Evolutionary conservation across 2,888 invertebrate species (phyloP), one percentile per base, ranked within the genome.

Genomic region (Drosophila formosana): DNA sequence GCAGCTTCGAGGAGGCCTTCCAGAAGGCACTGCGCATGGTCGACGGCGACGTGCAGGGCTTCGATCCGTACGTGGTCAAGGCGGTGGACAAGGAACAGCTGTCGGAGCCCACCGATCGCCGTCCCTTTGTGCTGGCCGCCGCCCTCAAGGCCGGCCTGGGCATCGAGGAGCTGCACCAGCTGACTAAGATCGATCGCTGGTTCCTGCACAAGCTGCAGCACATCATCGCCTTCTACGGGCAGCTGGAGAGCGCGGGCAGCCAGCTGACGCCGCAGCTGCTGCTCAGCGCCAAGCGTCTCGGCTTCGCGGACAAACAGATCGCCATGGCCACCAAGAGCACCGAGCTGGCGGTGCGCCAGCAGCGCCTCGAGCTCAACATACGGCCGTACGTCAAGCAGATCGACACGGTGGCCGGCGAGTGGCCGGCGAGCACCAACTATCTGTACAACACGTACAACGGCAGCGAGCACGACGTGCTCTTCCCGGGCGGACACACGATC

Each of bases 1-100:
- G 99, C 60, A 97, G 95, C 81, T 99, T 99, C 93, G 99, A 99
- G 92, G 99, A 99, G 94, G 99, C 99, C 1, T 98, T 99, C 89
- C 99, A 99, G 92, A 99, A 99, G 93, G 99, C 99, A 0, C 92
- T 99, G 60, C 94, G 99, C 78, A 99, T 99, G 99, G 98, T 99
- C 2, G 98, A 99, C 92, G 98, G 99, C 92, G 96, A 95, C 84
- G 96, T 98, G 0, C 94, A 94, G 61, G 99, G 99, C 0, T 99
- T 99, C 91, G 98, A 99, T 93, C 98, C 99, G 0, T 95, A 96
- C 85, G 91, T n/a, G n/a, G n/a, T 96, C 6, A 95, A 96, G 84
- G 90, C 93, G 39, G 95, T 96, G 0, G 95, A 95, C 69, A 97
- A 98, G 89, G 95, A 96, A 86, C 98, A 98, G 90, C 92, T 99